Percentiles rank a stretch among this genome's conserved stretches.
These are phyloP conservation scores for Amphiprion clarkii DNA, from an alignment of 2,797 vertebrate genomes.

Conservation along the genomic window DNA sequence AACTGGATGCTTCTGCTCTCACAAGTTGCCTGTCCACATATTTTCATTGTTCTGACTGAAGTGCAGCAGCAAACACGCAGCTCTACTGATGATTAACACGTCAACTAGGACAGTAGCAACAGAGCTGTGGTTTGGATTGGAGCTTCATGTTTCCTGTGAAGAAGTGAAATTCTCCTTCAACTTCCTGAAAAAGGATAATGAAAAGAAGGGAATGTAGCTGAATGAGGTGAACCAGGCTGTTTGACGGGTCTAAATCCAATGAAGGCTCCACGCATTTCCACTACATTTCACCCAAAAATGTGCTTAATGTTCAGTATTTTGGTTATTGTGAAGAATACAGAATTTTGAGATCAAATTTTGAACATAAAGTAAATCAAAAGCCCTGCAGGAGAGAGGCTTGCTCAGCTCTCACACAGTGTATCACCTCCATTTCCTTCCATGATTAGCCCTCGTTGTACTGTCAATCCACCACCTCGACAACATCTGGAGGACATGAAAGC, in stretches of 20 bases:
- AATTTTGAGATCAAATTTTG: no score
- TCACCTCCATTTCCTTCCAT: not conserved
- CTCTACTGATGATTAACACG: not conserved
- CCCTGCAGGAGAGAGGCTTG: no score
- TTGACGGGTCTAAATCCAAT: not conserved
- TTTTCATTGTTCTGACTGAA: no score
- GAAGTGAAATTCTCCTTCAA: not conserved
- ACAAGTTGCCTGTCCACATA: not conserved
- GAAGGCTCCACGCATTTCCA: not conserved
- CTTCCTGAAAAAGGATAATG: not conserved
- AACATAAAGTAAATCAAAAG: no score
- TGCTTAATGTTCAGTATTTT: no score
- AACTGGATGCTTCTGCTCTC: not conserved
- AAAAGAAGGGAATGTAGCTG: not conserved
- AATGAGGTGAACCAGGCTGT: not conserved
- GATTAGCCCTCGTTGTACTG: not conserved
- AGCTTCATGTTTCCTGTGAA: not conserved
- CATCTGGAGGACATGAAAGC: not conserved
- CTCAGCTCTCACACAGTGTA: no score
- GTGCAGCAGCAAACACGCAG: not conserved
- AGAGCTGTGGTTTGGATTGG: not conserved
- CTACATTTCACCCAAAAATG: no score
- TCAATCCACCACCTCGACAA: not conserved
- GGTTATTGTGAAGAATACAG: not conserved
- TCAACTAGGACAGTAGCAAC: not conserved